Evolutionary conservation across 2,888 invertebrate species (phyloP).

Genomic region (Plemyria rubiginata): DNA sequence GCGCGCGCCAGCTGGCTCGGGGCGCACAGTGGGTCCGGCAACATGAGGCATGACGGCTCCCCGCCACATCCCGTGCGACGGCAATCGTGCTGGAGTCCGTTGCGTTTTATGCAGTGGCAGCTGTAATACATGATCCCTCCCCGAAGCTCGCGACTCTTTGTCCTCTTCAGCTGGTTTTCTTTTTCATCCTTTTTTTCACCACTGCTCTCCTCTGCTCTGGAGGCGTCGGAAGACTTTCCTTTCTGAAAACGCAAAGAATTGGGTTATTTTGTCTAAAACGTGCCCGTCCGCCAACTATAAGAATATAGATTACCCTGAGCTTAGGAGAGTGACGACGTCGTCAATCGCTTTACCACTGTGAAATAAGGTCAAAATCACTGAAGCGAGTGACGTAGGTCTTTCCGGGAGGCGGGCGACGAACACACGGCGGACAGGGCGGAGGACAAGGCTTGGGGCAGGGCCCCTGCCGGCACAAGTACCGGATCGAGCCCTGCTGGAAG

Average conservation of each 20-base stretch:
- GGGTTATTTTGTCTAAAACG: conserved; percentile 14
- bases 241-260: conserved; percentile 57
- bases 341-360: conserved; percentile 69
- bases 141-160: conserved; percentile 82
- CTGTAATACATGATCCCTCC: conserved; percentile 83
- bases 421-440: conserved; percentile 77
- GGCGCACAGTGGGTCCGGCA: conserved; percentile 83
- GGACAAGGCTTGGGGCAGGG: conserved; percentile 70
- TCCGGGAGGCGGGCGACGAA: conserved; percentile 76
- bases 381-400: conserved; percentile 80
- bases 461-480: conserved; percentile 76
- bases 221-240: conserved; percentile 56
- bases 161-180: conserved; percentile 76
- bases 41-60: conserved; percentile 77
- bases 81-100: conserved; percentile 86
- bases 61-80: conserved; percentile 82
- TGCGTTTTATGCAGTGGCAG: conserved; percentile 85
- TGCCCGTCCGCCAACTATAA: conserved; percentile 65
- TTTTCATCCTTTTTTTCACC: conserved; percentile 72
- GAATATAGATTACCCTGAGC: conserved; percentile 63
- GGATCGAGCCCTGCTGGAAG: conserved; percentile 80
- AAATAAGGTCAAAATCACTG: conserved; percentile 78
- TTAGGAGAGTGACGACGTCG: conserved; percentile 51
- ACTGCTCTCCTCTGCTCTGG: conserved; percentile 64
- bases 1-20: conserved; percentile 81